phyloP scores from a whole-genome alignment of 1,140 invertebrate species.

The Drosophila santomea region DNA sequence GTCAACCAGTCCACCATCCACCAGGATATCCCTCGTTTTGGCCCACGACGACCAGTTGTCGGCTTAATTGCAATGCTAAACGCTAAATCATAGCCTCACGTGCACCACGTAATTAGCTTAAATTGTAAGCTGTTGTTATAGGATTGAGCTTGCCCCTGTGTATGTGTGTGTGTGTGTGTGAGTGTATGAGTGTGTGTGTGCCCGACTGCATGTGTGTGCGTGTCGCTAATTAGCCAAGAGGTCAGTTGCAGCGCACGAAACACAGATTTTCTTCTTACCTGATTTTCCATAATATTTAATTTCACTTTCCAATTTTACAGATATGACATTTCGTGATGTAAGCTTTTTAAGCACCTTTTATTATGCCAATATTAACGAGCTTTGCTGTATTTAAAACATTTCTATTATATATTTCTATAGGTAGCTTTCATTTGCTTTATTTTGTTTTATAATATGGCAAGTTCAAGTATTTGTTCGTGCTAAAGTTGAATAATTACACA shows the following conservation, averaged over 20 bases:
- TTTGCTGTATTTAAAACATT: no score
- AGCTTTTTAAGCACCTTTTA: background rate
- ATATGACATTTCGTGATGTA: background rate
- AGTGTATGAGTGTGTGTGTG: background rate
- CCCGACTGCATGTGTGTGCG: constrained; percentile 13
- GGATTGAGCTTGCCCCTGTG: constrained; percentile 39
- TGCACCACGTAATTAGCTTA: constrained; percentile 81
- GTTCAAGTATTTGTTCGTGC: background rate
- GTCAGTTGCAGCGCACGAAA: constrained; percentile 16
- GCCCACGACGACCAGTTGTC: constrained; percentile 24
- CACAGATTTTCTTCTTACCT: background rate
- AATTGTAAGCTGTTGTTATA: constrained; percentile 75
- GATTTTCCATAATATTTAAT: constrained; percentile 8
- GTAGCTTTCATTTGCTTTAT: background rate
- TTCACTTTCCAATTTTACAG: constrained; percentile 2
- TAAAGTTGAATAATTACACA: background rate
- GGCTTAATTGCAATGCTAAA: constrained; percentile 78
- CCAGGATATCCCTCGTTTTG: background rate
- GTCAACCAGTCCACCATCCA: background rate
- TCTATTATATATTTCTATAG: no score
- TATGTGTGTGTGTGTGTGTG: no score
- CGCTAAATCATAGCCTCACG: constrained; percentile 79
- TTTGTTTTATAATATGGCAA: background rate
- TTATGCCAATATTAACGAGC: background rate
- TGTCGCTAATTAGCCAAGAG: constrained; percentile 32